Conservation (phyloP, 2,797 vertebrate species). For the Lepus oiostolus region DNA sequence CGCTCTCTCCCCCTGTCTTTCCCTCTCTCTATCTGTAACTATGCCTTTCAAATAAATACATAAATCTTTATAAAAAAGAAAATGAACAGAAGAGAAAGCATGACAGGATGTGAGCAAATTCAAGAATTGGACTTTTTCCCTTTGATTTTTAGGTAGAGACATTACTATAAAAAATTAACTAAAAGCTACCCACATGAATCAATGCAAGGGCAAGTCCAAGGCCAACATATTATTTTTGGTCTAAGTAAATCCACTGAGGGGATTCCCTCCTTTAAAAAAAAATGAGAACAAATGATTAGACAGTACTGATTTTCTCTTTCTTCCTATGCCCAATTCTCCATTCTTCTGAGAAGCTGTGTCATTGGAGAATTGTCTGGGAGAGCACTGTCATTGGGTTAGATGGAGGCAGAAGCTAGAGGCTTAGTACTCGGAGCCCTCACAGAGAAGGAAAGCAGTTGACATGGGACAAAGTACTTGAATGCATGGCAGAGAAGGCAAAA, state of each 20-base stretch:
- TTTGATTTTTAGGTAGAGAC: slow-evolving; percentile 63
- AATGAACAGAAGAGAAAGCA: background rate
- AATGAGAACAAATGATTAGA: background rate
- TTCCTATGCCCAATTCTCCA: background rate
- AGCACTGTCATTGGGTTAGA: background rate
- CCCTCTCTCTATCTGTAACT: too few species aligned
- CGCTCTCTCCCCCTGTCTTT: background rate
- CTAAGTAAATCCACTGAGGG: slow-evolving; percentile 48
- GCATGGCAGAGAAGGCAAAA: background rate
- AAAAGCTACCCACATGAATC: slow-evolving; percentile 66
- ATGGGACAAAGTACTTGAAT: background rate
- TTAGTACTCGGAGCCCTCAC: background rate
- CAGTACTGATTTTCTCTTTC: background rate
- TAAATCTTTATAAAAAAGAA: too few species aligned
- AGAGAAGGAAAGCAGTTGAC: background rate
- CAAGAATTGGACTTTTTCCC: slow-evolving; percentile 67
- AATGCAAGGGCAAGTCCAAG: slow-evolving; percentile 30
- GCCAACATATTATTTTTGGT: slow-evolving; percentile 38
- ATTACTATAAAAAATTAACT: slow-evolving; percentile 65
- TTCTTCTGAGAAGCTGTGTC: background rate
- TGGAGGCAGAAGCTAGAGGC: background rate
- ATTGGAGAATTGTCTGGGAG: background rate
- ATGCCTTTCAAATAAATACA: too few species aligned
- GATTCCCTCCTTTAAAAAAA: slow-evolving; percentile 62
- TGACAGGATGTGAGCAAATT: slow-evolving; percentile 68